These are phyloP conservation scores for Emesis russula DNA, from an alignment of 2,888 invertebrate genomes.

Conservation along the genomic window DNA sequence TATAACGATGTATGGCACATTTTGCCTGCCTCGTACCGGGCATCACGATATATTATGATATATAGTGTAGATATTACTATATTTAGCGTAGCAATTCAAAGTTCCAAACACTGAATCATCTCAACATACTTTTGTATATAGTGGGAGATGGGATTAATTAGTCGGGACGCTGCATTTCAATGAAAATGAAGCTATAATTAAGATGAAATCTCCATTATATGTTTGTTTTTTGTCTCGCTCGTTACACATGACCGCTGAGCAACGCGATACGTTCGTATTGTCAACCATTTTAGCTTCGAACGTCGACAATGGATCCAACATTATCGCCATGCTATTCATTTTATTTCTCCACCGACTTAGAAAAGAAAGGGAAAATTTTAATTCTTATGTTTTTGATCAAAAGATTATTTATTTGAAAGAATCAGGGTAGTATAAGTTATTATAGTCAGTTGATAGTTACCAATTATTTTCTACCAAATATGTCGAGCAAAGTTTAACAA, in stretches of 20 bases:
- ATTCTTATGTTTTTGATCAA: too few relatives aligned
- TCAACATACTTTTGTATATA: background rate
- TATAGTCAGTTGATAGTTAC: too few relatives aligned
- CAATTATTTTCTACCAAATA: too few relatives aligned
- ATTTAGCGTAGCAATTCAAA: background rate
- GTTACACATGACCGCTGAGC: constrained; percentile 17
- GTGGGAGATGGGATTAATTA: constrained; percentile 19
- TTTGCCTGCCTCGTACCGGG: too few relatives aligned
- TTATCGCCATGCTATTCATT: background rate
- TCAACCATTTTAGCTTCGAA: background rate
- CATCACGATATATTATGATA: too few relatives aligned
- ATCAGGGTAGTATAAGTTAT: too few relatives aligned
- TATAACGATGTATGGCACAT: too few relatives aligned
- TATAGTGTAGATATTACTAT: too few relatives aligned
- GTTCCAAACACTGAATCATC: background rate
- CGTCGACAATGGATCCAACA: background rate
- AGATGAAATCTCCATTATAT: constrained; percentile 23
- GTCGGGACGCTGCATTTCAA: constrained; percentile 11
- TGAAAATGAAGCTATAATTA: constrained; percentile 20
- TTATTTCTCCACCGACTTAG: background rate
- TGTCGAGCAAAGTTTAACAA: too few relatives aligned
- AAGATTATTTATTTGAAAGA: too few relatives aligned
- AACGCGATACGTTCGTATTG: constrained; percentile 2
- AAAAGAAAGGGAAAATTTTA: background rate
- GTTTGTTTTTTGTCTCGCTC: constrained; percentile 8